Evolutionary conservation across 2,113 vertebrate genomes (phyloP), one percentile per base, ranked within the genome.

Genomic region (Drymodes brunneopygia): DNA sequence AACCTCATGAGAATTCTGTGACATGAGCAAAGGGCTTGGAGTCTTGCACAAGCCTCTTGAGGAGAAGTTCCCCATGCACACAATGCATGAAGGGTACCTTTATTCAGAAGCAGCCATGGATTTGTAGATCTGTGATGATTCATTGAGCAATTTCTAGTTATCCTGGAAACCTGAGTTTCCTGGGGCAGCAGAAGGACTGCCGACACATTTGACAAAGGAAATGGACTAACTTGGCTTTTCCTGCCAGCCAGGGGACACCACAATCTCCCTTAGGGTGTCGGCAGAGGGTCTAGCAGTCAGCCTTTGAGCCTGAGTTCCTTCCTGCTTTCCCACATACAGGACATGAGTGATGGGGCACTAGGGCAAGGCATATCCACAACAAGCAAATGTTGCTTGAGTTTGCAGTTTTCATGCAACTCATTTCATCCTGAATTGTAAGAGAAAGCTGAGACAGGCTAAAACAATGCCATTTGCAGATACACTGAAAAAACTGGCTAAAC

Each of bases 211-310:
- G 40, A 58, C 18, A 40, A 58, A 86, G 40, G 47, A 72, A 78
- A 64, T n/a, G 29, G 72, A 60, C 31, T 50, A 45, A 44, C 27
- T 74, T 72, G 28, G 16, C 29, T 50, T 67, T 36, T 88, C 82
- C 50, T 92, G n/a, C 18, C 38, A n/a, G 11, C 6, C 0, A 12
- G 42, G 6, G 42, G 16, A 57, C 58, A 42, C 33, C 0, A 0
- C 17, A n/a, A 53, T 90, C 48, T 81, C 60, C 74, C 33, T 69
- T 15, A 42, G 6, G 29, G 25, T 75, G n/a, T 69, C 53, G 61
- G 47, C 40, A 79, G 86, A 67, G 53, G 15, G 57, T 33, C 35
- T 36, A 74, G 42, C 36, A 51, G 29, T 35, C 67, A 75, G 3
- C 40, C 5, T 89, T n/a, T 8, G 19, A 66, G 24, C 27, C 22